Evolutionary conservation across 2,888 invertebrate genomes (phyloP).

Genomic region (Sphaerophoria rueppellii): DNA sequence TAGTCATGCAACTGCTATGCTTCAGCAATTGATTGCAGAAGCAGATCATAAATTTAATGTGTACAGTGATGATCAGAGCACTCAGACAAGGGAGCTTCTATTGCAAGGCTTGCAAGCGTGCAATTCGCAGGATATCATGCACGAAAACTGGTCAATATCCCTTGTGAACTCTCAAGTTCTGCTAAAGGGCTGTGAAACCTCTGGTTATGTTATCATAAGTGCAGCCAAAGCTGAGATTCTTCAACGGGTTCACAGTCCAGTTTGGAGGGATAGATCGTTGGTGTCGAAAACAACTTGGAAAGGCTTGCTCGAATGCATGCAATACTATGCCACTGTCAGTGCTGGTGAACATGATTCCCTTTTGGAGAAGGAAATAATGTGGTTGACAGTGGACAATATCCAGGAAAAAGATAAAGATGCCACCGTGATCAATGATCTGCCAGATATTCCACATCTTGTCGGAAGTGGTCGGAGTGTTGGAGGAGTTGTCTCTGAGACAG

Average conservation of each 20-base stretch:
- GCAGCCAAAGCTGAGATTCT: constrained; percentile 97
- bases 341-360: constrained; percentile 88
- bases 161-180: constrained; percentile 85
- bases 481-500: constrained; percentile 96
- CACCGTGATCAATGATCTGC: constrained; percentile 89
- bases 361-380: constrained; percentile 94
- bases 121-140: constrained; percentile 94
- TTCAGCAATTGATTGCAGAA: constrained; percentile 96
- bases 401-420: constrained; percentile 92
- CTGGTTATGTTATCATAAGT: constrained; percentile 98
- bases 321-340: constrained; percentile 99
- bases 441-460: constrained; percentile 94
- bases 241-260: constrained; percentile 93
- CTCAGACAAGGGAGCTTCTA: constrained; percentile 88
- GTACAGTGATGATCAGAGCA: constrained; percentile 96
- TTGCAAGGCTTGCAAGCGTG: constrained; percentile 93
- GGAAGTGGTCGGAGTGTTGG: constrained; percentile 98
- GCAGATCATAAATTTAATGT: constrained; percentile 96
- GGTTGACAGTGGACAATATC: constrained; percentile 97
- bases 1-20: constrained; percentile 90
- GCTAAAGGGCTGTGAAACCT: constrained; percentile 97
- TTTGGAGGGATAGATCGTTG: constrained; percentile 92
- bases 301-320: constrained; percentile 97
- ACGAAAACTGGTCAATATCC: constrained; percentile 97
- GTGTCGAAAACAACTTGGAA: constrained; percentile 98